Evolutionary conservation across 1,140 invertebrate genomes (phyloP), one percentile per base, ranked within the genome.

Genomic region (Sinella curviseta): DNA sequence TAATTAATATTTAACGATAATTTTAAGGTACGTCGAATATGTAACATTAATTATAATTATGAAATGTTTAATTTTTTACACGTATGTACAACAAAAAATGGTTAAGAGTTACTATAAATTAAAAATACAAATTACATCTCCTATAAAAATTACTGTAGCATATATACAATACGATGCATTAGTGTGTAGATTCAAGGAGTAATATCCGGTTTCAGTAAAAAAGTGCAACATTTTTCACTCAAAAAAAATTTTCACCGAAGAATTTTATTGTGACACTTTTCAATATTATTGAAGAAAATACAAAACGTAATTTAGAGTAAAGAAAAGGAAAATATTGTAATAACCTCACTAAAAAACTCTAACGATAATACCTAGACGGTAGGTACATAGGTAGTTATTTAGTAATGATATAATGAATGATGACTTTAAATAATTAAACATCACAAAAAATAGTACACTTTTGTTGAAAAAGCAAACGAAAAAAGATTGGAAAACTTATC

Each of bases 41-140:
- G n/a, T n/a, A n/a, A n/a, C n/a, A n/a, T n/a, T n/a, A n/a, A n/a
- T n/a, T 60, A 60, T 26, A n/a, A n/a, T n/a, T n/a, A 60, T 4
- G 3, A 60, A 60, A 60, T 14, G 55, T 60, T 60, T 60, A 60
- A 60, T 60, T 60, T 60, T 60, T 60, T 60, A 60, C 55, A 60
- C 55, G 3, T 48, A 48, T n/a, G n/a, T n/a, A n/a, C n/a, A n/a
- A n/a, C n/a, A n/a, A n/a, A n/a, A n/a, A n/a, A n/a, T n/a, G n/a
- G n/a, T n/a, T n/a, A n/a, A n/a, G n/a, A n/a, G n/a, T n/a, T n/a
- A n/a, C n/a, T n/a, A n/a, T n/a, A n/a, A n/a, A n/a, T n/a, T n/a
- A n/a, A n/a, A n/a, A n/a, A n/a, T n/a, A n/a, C n/a, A n/a, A n/a
- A n/a, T n/a, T n/a, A n/a, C n/a, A n/a, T n/a, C n/a, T n/a, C n/a